Evolutionary conservation across 2,797 vertebrate genomes (phyloP).

Genomic region (Schizothorax lantsangensis): DNA sequence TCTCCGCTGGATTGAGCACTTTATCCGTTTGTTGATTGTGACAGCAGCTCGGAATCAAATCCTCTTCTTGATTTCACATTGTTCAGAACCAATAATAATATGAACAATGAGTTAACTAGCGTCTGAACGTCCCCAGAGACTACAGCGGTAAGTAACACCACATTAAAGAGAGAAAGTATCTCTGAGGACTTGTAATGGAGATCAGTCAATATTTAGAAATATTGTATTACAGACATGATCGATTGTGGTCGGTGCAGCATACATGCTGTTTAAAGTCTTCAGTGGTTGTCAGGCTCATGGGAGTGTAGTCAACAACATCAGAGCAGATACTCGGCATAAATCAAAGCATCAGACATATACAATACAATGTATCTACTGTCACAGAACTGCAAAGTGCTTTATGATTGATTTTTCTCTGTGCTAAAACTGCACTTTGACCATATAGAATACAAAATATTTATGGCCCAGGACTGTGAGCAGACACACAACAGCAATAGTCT

Average conservation of each 20-base stretch:
- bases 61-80: slow-evolving; percentile 61
- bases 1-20: background rate
- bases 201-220: slow-evolving; percentile 70
- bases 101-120: slow-evolving; percentile 61
- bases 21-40: slow-evolving; percentile 68
- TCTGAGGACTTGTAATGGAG: slow-evolving; percentile 55
- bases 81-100: slow-evolving; percentile 59
- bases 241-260: slow-evolving; percentile 25
- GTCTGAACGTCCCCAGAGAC: slow-evolving; percentile 68
- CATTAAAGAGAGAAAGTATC: slow-evolving; percentile 60
- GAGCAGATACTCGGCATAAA: slow-evolving; percentile 60
- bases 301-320: slow-evolving; percentile 57
- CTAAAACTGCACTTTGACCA: slow-evolving; percentile 53
- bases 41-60: slow-evolving; percentile 70
- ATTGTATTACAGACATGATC: slow-evolving; percentile 56
- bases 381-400: slow-evolving; percentile 64
- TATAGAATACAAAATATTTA: slow-evolving; percentile 56
- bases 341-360: slow-evolving; percentile 57
- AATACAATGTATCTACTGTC: slow-evolving; percentile 39
- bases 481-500: slow-evolving; percentile 34
- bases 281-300: slow-evolving; percentile 25
- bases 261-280: slow-evolving; percentile 39
- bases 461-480: background rate
- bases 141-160: slow-evolving; percentile 57
- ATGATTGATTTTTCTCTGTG: slow-evolving; percentile 63